Percentiles rank a stretch among this genome's conserved stretches.
These are phyloP conservation scores for Petrolisthes manimaculis DNA, from an alignment of 2,888 invertebrate species.

Conservation along the genomic window DNA sequence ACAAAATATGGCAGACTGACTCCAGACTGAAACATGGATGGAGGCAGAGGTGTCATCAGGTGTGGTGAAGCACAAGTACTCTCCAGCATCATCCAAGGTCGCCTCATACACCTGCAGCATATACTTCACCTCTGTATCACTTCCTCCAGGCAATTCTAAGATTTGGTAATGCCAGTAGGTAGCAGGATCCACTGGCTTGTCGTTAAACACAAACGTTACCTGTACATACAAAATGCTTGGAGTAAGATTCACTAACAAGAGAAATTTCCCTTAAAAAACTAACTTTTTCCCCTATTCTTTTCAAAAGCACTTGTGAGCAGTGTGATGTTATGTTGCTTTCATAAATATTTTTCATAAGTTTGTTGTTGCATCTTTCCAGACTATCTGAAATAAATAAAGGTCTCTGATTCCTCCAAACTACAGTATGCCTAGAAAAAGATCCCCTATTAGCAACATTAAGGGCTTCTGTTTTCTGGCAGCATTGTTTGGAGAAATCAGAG, in stretches of 20 bases:
- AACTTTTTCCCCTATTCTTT: no score
- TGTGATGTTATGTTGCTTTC: no score
- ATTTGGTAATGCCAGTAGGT: slow-evolving; percentile 35
- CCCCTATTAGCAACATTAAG: no score
- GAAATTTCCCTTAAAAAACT: neutral
- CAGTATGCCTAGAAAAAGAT: no score
- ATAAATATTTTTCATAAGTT: no score
- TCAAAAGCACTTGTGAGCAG: no score
- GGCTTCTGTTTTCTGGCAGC: no score
- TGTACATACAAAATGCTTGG: neutral
- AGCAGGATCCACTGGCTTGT: slow-evolving; percentile 15
- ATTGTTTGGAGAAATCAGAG: no score
- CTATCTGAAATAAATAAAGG: no score
- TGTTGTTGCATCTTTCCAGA: no score
- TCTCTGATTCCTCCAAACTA: no score
- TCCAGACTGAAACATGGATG: slow-evolving; percentile 38
- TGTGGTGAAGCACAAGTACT: slow-evolving; percentile 53
- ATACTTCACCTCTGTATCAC: slow-evolving; percentile 18
- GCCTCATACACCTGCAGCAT: slow-evolving; percentile 45
- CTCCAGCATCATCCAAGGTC: slow-evolving; percentile 44
- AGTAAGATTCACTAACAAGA: neutral
- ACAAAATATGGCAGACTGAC: no score
- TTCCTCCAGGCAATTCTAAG: neutral
- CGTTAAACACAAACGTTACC: slow-evolving; percentile 50
- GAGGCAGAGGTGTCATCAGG: slow-evolving; percentile 16